A percentile compares a stretch with the other conserved stretches of the same genome.
These are phyloP conservation scores for Melipona bicolor DNA, from an alignment of 2,888 invertebrate species.

Conservation along the genomic window DNA sequence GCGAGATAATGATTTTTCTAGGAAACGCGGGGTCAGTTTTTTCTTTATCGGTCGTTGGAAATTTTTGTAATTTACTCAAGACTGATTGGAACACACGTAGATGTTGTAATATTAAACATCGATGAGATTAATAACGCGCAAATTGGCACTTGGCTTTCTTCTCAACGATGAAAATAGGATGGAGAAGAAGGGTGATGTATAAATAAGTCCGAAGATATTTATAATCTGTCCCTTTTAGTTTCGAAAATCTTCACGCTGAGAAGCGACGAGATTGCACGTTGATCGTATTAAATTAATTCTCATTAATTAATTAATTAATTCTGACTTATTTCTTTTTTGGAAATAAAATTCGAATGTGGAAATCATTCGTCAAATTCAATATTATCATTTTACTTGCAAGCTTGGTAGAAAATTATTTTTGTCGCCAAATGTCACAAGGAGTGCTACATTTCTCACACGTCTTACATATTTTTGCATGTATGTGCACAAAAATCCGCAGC, in stretches of 20 bases:
- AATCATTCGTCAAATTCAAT: too few species aligned
- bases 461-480: too few species aligned
- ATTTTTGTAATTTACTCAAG: not conserved
- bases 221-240: not conserved
- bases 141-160: not conserved
- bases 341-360: too few species aligned
- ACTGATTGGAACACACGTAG: not conserved
- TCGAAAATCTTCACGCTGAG: not conserved
- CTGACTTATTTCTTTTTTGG: too few species aligned
- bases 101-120: not conserved
- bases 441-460: too few species aligned
- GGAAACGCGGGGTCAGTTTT: not conserved
- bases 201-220: not conserved
- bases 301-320: too few species aligned
- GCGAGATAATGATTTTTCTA: not conserved
- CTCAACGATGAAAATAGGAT: not conserved
- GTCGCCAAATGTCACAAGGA: too few species aligned
- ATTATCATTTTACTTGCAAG: too few species aligned
- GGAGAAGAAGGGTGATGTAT: not conserved
- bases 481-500: too few species aligned
- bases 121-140: constrained; percentile 6
- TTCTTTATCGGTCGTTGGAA: not conserved
- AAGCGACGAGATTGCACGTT: not conserved
- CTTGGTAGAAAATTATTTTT: too few species aligned
- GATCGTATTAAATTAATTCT: too few species aligned